Evolutionary conservation across 2,113 vertebrate genomes (phyloP).

Genomic region (Xiphophorus hellerii): DNA sequence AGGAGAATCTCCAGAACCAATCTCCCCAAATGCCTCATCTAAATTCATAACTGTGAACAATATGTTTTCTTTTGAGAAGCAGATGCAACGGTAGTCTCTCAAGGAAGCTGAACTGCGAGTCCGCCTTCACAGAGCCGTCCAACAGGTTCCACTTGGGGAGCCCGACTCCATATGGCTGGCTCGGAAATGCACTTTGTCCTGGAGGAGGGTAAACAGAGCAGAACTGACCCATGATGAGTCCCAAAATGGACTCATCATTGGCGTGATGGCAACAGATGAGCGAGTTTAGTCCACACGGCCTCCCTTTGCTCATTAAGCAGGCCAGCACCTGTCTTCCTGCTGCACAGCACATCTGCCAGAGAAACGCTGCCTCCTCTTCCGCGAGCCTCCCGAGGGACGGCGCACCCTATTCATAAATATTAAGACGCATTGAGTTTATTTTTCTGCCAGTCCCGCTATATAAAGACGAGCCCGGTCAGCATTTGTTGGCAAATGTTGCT

Average conservation of each 20-base stretch:
- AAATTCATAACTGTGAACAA: neutral
- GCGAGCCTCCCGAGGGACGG: constrained; percentile 33
- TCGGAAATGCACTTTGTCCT: constrained; percentile 50
- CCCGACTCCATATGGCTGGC: constrained; percentile 53
- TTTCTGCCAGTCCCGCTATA: constrained; percentile 34
- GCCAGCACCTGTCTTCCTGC: constrained; percentile 75
- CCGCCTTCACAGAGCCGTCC: constrained; percentile 1
- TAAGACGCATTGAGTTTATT: constrained; percentile 27
- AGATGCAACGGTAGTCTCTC: neutral
- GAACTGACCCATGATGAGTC: constrained; percentile 54
- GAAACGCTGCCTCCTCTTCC: constrained; percentile 40
- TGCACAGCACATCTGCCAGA: constrained; percentile 75
- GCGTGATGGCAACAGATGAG: constrained; percentile 77
- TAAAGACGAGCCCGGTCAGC: constrained; percentile 1
- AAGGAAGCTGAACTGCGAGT: neutral
- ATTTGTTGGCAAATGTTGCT: constrained; percentile 13
- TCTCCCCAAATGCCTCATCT: neutral
- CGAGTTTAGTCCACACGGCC: constrained; percentile 74
- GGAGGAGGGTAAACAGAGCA: constrained; percentile 55
- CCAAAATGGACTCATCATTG: constrained; percentile 78
- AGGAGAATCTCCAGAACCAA: too few species aligned
- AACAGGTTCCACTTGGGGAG: constrained; percentile 35
- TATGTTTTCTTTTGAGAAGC: constrained; percentile 1
- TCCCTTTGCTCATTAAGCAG: constrained; percentile 74
- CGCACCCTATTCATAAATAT: constrained; percentile 52